Conservation (phyloP, 1,140 invertebrate genomes). For the Chionoecetes opilio region DNA sequence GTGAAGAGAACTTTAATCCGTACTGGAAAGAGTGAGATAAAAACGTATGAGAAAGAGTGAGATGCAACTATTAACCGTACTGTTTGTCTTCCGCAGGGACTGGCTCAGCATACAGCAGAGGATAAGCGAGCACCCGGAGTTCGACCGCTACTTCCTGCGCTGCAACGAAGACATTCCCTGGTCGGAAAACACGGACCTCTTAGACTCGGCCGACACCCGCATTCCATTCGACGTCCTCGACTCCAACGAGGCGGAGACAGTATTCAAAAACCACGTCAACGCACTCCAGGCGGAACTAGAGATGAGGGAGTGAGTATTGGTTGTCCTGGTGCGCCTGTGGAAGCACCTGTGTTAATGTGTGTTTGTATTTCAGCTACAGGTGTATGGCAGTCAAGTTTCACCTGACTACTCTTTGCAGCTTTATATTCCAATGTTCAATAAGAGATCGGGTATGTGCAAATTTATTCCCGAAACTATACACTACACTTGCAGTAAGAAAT, state of each 20-base stretch:
- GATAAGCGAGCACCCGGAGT: slow-evolving; percentile 94
- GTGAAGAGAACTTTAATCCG: too few relatives aligned
- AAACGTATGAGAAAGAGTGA: too few relatives aligned
- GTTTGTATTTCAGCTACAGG: neutral
- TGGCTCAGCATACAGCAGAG: slow-evolving; percentile 94
- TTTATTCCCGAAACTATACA: too few relatives aligned
- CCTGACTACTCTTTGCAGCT: neutral
- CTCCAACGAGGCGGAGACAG: slow-evolving; percentile 94
- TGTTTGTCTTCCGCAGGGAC: slow-evolving; percentile 86
- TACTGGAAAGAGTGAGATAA: too few relatives aligned
- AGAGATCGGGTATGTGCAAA: too few relatives aligned
- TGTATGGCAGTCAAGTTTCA: neutral
- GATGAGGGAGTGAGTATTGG: slow-evolving; percentile 91
- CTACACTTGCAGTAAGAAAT: too few relatives aligned
- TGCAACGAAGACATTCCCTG: slow-evolving; percentile 91
- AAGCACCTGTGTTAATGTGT: neutral
- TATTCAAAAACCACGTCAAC: slow-evolving; percentile 96
- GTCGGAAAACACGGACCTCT: slow-evolving; percentile 86
- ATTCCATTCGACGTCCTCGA: slow-evolving; percentile 96
- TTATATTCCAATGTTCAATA: neutral
- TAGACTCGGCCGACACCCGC: slow-evolving; percentile 84
- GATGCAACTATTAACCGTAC: neutral
- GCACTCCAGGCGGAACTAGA: slow-evolving; percentile 95
- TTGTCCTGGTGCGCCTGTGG: neutral
- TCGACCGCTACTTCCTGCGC: slow-evolving; percentile 95